Evolutionary conservation across 2,797 vertebrate genomes (phyloP).

Genomic region (Coccyzus lansbergi): DNA sequence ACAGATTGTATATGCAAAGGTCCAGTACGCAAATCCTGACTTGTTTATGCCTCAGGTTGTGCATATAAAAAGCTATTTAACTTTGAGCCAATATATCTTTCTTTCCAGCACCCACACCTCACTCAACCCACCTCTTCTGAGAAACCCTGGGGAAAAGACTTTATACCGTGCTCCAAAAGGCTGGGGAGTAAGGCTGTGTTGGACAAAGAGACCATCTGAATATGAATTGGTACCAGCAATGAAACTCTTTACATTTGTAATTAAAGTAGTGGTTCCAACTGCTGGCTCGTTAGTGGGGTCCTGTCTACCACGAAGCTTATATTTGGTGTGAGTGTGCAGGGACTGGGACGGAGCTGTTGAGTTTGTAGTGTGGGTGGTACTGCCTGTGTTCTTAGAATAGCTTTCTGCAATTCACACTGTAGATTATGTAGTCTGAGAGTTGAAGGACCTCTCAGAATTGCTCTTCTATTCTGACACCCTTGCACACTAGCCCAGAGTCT

Average conservation of each 20-base stretch:
- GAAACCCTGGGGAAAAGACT: slow-evolving; percentile 54
- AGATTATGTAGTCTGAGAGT: not conserved
- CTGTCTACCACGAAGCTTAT: not conserved
- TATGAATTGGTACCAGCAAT: not conserved
- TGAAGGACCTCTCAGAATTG: not conserved
- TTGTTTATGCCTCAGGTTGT: slow-evolving; percentile 67
- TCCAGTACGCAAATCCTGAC: slow-evolving; percentile 64
- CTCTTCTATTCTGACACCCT: not conserved
- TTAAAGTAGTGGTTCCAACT: not conserved
- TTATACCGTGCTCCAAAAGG: not conserved
- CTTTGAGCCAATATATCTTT: slow-evolving; percentile 57
- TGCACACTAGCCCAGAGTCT: not conserved
- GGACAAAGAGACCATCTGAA: slow-evolving; percentile 8
- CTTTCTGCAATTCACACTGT: not conserved
- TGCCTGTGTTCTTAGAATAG: not conserved
- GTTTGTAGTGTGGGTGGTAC: not conserved
- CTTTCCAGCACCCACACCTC: slow-evolving; percentile 65
- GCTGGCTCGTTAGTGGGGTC: not conserved
- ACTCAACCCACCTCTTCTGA: slow-evolving; percentile 46
- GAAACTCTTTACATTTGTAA: not conserved
- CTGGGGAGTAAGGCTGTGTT: not conserved
- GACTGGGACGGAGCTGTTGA: not conserved
- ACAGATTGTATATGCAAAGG: slow-evolving; percentile 61
- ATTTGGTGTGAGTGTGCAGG: not conserved
- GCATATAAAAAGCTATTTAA: slow-evolving; percentile 71